phyloP scores from a whole-genome alignment of 2,113 vertebrate species.

The Jacana jacana region DNA sequence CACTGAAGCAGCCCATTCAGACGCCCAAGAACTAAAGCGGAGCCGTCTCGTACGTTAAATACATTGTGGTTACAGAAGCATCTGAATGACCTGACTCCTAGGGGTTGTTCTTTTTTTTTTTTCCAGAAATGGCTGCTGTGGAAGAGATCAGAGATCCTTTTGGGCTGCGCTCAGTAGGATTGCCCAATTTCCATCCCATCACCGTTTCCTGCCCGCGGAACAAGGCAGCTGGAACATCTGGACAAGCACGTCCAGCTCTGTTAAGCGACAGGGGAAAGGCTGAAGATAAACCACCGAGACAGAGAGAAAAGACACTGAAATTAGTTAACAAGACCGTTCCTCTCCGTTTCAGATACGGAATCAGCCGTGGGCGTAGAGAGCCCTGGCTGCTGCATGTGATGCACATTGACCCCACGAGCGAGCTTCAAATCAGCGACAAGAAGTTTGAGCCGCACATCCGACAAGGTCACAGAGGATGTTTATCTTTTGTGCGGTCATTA shows the following conservation, averaged over 20 bases:
- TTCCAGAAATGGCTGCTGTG: slow-evolving; percentile 22
- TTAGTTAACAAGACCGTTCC: background rate
- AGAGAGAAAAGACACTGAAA: background rate
- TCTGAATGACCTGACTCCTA: background rate
- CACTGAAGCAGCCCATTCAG: slow-evolving; percentile 27
- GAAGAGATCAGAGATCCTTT: slow-evolving; percentile 45
- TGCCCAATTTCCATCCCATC: slow-evolving; percentile 83
- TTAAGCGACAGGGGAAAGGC: background rate
- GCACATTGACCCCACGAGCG: background rate
- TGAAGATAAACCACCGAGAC: background rate
- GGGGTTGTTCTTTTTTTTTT: background rate
- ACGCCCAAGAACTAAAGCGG: background rate
- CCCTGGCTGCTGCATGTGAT: background rate
- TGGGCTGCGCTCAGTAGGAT: slow-evolving; percentile 62
- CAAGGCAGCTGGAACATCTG: slow-evolving; percentile 70
- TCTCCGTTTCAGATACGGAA: background rate
- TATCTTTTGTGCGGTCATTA: background rate
- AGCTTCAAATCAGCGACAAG: background rate
- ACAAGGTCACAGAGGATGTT: background rate
- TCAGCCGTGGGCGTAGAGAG: background rate
- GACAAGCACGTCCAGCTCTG: slow-evolving; percentile 53
- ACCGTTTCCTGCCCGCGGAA: slow-evolving; percentile 82
- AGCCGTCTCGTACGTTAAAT: background rate
- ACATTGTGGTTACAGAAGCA: background rate
- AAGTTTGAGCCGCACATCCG: background rate